These are phyloP conservation scores for Carpatolechia fugitivella DNA, from an alignment of 2,888 invertebrate genomes.

Conservation along the genomic window DNA sequence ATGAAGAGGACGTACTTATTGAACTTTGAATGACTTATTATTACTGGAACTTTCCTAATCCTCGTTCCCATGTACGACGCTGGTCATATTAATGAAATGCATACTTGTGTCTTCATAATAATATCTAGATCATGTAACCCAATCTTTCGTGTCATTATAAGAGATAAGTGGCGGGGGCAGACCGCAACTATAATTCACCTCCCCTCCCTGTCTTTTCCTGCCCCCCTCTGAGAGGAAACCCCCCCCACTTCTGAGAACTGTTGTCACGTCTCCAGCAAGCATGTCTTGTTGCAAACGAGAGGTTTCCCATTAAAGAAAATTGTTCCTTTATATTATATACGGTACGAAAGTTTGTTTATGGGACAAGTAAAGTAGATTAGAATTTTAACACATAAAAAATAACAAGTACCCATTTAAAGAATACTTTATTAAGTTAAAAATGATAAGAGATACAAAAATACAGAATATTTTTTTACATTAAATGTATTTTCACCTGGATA, in stretches of 20 bases:
- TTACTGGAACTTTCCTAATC: too few relatives aligned
- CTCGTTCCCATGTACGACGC: too few relatives aligned
- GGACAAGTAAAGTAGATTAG: not conserved
- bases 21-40: too few relatives aligned
- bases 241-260: conserved; percentile 32
- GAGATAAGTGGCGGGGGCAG: conserved; percentile 54
- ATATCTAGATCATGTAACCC: conserved; percentile 43
- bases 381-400: too few relatives aligned
- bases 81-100: too few relatives aligned
- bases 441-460: too few relatives aligned
- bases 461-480: too few relatives aligned
- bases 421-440: too few relatives aligned
- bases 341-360: not conserved
- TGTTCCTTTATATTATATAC: conserved; percentile 21
- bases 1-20: too few relatives aligned
- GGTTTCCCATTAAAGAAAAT: conserved; percentile 32
- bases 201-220: conserved; percentile 31
- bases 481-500: too few relatives aligned
- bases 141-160: conserved; percentile 55
- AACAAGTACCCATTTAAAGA: too few relatives aligned
- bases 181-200: conserved; percentile 52
- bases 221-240: conserved; percentile 29
- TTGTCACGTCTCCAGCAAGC: conserved; percentile 46
- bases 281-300: conserved; percentile 29
- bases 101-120: not conserved